Base-by-base conservation (phyloP, 2,113 vertebrate species). In the Cathartes aura region DNA sequence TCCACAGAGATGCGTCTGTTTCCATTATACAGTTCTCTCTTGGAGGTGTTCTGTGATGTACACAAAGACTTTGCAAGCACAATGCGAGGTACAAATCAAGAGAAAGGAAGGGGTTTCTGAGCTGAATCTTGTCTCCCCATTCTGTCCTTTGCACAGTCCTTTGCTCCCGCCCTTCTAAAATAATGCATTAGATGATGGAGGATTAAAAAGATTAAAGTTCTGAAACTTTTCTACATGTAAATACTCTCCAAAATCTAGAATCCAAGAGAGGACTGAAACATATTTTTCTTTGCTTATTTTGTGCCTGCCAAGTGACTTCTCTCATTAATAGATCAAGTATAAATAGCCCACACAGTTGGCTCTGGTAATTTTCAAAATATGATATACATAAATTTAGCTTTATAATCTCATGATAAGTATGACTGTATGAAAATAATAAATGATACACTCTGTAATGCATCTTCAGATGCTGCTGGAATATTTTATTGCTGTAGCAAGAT, bases 311-410 rank as follows among this genome's bases (percentile, higher is more conserved):
- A 95, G 92, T 55, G 82, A 92, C 89, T 90, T 92, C 76, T 97
- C 76, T 98, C 95, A 89, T 98, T 98, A 98, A 95, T 97, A 98
- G 95, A 98, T 90, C 94, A 97, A 97, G 59, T 73, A 97, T 91
- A 97, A 96, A 96, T 97, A 97, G 89, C 95, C 93, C 84, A 95
- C 92, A 87, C 82, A 90, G 94, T 97, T 95, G 97, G 93, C 87
- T 96, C 76, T 94, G 95, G 84, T 86, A 96, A 97, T 97, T 97
- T 98, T 95, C 81, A 96, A 97, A 98, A 98, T 96, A 95, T 17
- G 82, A 97, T 98, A 98, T 98, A 97, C 98, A 98, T 98, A 98
- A 97, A 98, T 98, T 97, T 98, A 97, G 97, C 92, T 98, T 97
- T 96, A 95, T 97, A 98, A 98, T 98, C 82, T 96, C 82, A 67